These are phyloP conservation scores for Protomyctophum bolini DNA, from an alignment of 2,113 vertebrate species.

Conservation along the genomic window DNA sequence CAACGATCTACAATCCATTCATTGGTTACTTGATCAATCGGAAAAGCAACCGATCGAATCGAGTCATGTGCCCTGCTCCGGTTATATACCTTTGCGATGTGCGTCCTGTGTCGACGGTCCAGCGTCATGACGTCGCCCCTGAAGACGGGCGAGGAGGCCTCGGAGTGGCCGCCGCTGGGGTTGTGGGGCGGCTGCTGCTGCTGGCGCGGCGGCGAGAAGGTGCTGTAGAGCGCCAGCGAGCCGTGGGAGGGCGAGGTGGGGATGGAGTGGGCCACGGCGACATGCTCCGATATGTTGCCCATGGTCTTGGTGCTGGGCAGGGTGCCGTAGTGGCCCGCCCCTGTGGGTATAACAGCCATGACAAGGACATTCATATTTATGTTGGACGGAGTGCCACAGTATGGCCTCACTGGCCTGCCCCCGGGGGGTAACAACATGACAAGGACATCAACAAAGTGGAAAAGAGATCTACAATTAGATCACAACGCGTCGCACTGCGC, in stretches of 20 bases:
- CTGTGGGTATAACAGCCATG: slow-evolving; percentile 20
- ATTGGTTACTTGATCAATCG: too few species aligned
- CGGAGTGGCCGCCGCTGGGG: slow-evolving; percentile 68
- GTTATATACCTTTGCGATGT: slow-evolving; percentile 81
- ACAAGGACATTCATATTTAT: too few species aligned
- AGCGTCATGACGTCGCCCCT: slow-evolving; percentile 85
- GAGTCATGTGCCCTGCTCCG: too few species aligned
- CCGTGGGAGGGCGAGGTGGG: slow-evolving; percentile 92
- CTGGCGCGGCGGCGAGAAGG: slow-evolving; percentile 82
- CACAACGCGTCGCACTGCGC: too few species aligned
- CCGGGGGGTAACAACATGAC: too few species aligned
- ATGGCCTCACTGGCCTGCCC: too few species aligned
- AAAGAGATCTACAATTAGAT: too few species aligned
- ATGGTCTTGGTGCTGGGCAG: slow-evolving; percentile 88
- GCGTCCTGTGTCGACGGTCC: slow-evolving; percentile 84
- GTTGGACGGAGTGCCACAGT: too few species aligned
- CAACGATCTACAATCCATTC: too few species aligned
- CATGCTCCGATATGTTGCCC: slow-evolving; percentile 84
- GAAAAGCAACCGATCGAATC: too few species aligned
- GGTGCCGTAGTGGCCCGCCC: slow-evolving; percentile 80
- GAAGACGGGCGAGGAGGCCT: slow-evolving; percentile 85
- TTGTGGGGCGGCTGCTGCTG: slow-evolving; percentile 65
- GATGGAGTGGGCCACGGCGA: slow-evolving; percentile 78
- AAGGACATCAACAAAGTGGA: too few species aligned
- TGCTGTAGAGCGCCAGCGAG: slow-evolving; percentile 83